Evolutionary conservation across 2,888 invertebrate species (phyloP), one percentile per base, ranked within the genome.

Genomic region (Drosophila fulvimacula): DNA sequence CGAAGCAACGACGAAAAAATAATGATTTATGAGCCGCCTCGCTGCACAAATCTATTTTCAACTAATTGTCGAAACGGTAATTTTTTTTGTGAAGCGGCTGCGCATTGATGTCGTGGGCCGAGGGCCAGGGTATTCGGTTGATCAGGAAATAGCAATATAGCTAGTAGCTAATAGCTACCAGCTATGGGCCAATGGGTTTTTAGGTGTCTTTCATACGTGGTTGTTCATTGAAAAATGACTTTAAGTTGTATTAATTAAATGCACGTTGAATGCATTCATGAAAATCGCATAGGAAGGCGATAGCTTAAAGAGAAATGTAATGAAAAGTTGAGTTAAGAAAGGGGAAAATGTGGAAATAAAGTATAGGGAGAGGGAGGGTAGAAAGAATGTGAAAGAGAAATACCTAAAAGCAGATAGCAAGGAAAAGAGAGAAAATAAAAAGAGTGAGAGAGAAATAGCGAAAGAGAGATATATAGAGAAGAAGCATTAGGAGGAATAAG

Each of bases 51-150:
- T 81, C 78, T 78, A 85, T 85, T 76, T 72, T 78, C 72, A 70
- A 66, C 65, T 82, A 82, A 82, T 82, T 80, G 83, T 69, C 72
- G 69, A 76, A 82, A 79, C 69, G 78, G 61, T 67, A 74, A 65
- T 66, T 61, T 53, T 57, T 51, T 10, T 10, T 30, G 0, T 51
- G 9, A 11, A 19, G 58, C 66, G 72, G 72, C 66, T 44, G 24
- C 3, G 34, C 39, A 55, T 73, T 74, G 60, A 75, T 64, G 57
- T 68, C 10, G 75, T 46, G 49, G n/a, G 10, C 4, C 2, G 7
- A 15, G 11, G 10, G 9, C 19, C 11, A 17, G 13, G 27, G 30
- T 7, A 19, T 21, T 21, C 15, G 13, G 21, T 9, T 15, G 21
- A 51, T 51, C 34, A 51, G 49, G 49, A 51, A 32, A 49, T 30